Conservation (phyloP, 2,113 vertebrate species). For the Oncorhynchus gorbuscha region DNA sequence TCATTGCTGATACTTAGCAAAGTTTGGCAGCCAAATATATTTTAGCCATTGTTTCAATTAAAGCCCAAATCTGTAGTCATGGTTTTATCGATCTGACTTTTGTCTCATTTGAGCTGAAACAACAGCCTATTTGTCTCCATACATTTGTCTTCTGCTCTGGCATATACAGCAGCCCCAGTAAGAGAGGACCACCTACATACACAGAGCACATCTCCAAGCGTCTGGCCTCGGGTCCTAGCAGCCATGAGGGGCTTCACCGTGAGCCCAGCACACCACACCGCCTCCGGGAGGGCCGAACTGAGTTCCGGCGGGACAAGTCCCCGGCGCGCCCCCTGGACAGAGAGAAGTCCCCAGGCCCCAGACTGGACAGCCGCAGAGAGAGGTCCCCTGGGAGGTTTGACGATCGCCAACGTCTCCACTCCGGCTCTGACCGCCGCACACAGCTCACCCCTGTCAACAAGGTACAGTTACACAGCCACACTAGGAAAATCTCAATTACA, state of each 20-base stretch:
- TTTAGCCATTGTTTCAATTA: not conserved
- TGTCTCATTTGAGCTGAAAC: too few species aligned
- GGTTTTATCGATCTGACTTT: too few species aligned
- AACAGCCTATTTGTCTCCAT: too few species aligned
- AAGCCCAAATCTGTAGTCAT: not conserved
- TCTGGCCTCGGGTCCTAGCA: slow-evolving; percentile 86
- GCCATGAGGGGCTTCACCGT: slow-evolving; percentile 85
- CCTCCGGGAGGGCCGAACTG: slow-evolving; percentile 92
- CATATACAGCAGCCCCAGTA: slow-evolving; percentile 86
- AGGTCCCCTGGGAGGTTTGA: slow-evolving; percentile 92
- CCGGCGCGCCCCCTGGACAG: slow-evolving; percentile 90
- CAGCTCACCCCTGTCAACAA: slow-evolving; percentile 96
- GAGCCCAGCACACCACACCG: slow-evolving; percentile 97
- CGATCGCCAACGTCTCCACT: slow-evolving; percentile 85
- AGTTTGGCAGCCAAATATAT: not conserved
- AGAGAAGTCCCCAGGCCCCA: slow-evolving; percentile 92
- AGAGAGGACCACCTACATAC: slow-evolving; percentile 95
- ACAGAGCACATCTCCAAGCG: slow-evolving; percentile 98
- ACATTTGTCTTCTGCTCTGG: not conserved
- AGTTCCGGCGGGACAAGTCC: slow-evolving; percentile 95
- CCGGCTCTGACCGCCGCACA: slow-evolving; percentile 82
- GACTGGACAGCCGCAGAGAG: slow-evolving; percentile 91
- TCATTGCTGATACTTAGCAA: not conserved
- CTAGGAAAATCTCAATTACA: not conserved
- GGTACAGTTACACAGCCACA: slow-evolving; percentile 65